Percentiles rank a stretch among this genome's conserved stretches.
Conservation (phyloP, 2,113 vertebrate genomes). For the Drymodes brunneopygia region DNA sequence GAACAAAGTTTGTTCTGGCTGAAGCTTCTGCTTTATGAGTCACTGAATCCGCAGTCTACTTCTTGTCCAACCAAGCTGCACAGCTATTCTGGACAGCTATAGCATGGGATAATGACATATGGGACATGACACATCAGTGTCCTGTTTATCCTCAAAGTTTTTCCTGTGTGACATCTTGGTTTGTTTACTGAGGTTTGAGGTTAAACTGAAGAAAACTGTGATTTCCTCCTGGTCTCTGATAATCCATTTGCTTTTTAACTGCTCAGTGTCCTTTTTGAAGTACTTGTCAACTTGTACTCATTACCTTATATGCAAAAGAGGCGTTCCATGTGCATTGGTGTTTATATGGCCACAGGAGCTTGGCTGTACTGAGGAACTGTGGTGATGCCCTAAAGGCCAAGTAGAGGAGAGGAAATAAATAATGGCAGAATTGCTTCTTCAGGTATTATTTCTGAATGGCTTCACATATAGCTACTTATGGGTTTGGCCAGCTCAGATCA, state of each 20-base stretch:
- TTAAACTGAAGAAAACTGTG: neutral
- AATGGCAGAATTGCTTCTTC: neutral
- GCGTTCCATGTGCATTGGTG: neutral
- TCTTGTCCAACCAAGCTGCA: neutral
- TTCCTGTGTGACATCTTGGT: neutral
- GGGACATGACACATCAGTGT: neutral
- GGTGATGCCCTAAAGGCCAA: neutral
- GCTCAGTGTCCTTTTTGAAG: neutral
- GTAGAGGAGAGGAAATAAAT: neutral
- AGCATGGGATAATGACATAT: slow-evolving; percentile 13
- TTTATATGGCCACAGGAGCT: neutral
- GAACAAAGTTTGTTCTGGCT: neutral
- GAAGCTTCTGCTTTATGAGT: neutral
- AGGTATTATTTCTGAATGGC: neutral
- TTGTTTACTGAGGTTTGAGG: slow-evolving; percentile 36
- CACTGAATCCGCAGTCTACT: slow-evolving; percentile 4
- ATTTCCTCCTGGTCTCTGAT: neutral
- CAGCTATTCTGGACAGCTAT: neutral
- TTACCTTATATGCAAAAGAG: neutral
- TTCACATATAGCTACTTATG: neutral
- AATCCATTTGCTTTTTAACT: neutral
- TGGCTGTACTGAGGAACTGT: neutral
- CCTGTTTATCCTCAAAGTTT: neutral
- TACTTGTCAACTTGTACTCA: neutral
- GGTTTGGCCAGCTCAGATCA: neutral